A percentile compares a stretch with the other conserved stretches of the same genome.
Evolutionary conservation across 2,797 vertebrate species (phyloP).

Genomic region (Acrocephalus scirpaceus): DNA sequence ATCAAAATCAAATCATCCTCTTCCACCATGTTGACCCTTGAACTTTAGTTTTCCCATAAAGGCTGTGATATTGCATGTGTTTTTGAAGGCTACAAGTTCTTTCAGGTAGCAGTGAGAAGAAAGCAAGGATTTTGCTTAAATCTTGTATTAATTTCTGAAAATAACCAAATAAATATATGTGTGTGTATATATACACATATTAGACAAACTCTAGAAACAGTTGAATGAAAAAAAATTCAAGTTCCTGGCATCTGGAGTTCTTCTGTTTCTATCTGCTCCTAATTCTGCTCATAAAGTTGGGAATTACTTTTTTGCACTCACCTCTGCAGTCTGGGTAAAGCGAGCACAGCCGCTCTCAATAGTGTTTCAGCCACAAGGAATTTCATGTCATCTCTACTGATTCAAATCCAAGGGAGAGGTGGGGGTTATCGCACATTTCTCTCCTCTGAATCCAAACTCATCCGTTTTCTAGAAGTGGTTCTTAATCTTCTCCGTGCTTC

Average conservation of each 20-base stretch:
- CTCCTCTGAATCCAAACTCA: not conserved
- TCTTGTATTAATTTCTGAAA: not conserved
- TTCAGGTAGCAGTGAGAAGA: not conserved
- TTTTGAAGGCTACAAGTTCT: not conserved
- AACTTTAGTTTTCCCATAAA: not conserved
- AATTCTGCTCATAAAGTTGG: not conserved
- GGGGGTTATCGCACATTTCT: not conserved
- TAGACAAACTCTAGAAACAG: not conserved
- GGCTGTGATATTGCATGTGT: not conserved
- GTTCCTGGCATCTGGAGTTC: not conserved
- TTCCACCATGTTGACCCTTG: not conserved
- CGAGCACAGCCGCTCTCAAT: not conserved
- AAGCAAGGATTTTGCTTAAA: not conserved
- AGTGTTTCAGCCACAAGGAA: not conserved
- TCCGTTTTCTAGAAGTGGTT: not conserved
- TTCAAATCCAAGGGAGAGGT: not conserved
- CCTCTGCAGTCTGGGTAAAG: not conserved
- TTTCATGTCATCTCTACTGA: not conserved
- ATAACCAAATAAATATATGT: not conserved
- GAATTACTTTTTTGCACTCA: not conserved
- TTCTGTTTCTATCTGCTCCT: not conserved
- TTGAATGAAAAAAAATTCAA: not conserved
- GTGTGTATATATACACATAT: rapidly evolving
- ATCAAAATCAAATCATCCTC: not conserved
- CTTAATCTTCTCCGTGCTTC: not conserved